Base-by-base conservation (phyloP, 1,140 invertebrate species). In the Stegodyphus dumicola region DNA sequence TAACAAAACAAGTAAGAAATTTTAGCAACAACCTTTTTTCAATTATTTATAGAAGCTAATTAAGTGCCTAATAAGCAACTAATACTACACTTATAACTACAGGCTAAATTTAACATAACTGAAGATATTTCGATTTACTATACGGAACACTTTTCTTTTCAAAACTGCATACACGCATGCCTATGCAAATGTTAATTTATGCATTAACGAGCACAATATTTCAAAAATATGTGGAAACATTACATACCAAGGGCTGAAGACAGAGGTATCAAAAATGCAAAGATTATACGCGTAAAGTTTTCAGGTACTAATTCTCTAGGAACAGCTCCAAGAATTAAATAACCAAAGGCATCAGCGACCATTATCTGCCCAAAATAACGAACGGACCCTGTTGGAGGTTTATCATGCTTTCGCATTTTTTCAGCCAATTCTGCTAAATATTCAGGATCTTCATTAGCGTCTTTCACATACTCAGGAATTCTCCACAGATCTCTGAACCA, bases 401-500 rank as follows among this genome's bases (percentile, higher is more conserved):
- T 95, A 87, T 91, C 91, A 89, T 95, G 91, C 15, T 89, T 90
- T 77, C 92, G 91, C 88, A 95, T 93, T 89, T 93, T 93, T 11
- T 91, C 89, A 54, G 93, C 92, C 75, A 96, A 93, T 79, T 93
- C 91, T 77, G 93, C 91, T 33, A 96, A 89, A 89, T 94, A 96
- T 6, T 93, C 89, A 0, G 93, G 92, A 89, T 96, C 94, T 81
- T 95, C 93, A 89, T 98, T 99, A 9, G 94, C 95, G 88, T 98
- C 96, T 71, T 93, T 92, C 0, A 98, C 96, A 91, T 98, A 98
- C 54, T 94, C 92, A 0, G 96, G 95, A 77, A 99, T 95, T 77
- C 93, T 92, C 88, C 95, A 96, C 2, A 97, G 89, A 89, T 99
- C 97, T 18, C 94, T 91, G 0, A 98, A 87, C 95, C 96, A 98